Conservation (phyloP, 2,113 vertebrate genomes). For the Balaeniceps rex region DNA sequence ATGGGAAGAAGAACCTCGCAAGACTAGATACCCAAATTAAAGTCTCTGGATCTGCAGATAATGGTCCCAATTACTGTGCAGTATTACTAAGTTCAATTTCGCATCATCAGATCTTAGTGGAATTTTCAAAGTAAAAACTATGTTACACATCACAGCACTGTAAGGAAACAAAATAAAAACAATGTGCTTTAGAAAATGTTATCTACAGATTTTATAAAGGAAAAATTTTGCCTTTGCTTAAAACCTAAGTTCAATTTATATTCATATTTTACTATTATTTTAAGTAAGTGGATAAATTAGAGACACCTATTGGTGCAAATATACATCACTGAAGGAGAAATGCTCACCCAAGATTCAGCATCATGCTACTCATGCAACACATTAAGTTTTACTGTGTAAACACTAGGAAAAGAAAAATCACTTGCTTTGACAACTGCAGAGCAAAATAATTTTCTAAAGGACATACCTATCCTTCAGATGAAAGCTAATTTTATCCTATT, state of each 20-base stretch:
- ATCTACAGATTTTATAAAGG: not conserved
- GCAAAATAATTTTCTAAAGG: conserved; percentile 11
- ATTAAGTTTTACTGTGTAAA: not conserved
- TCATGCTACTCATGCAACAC: not conserved
- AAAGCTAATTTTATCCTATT: conserved; percentile 17
- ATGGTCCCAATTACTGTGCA: not conserved
- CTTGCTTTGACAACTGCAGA: not conserved
- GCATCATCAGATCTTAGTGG: not conserved
- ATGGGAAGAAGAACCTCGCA: not conserved
- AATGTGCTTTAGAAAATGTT: not conserved
- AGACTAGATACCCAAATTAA: not conserved
- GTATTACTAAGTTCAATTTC: not conserved
- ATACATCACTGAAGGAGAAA: not conserved
- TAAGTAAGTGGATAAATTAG: not conserved
- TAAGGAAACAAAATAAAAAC: not conserved
- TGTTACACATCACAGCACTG: not conserved
- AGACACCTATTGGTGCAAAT: not conserved
- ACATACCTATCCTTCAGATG: not conserved
- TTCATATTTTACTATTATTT: not conserved
- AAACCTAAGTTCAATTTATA: not conserved
- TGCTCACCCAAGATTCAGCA: not conserved
- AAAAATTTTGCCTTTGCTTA: not conserved
- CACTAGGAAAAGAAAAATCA: not conserved
- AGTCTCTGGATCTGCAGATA: not conserved
- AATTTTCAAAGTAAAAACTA: not conserved